Evolutionary conservation across 2,888 invertebrate species (phyloP).

Genomic region (Myopa testacea): DNA sequence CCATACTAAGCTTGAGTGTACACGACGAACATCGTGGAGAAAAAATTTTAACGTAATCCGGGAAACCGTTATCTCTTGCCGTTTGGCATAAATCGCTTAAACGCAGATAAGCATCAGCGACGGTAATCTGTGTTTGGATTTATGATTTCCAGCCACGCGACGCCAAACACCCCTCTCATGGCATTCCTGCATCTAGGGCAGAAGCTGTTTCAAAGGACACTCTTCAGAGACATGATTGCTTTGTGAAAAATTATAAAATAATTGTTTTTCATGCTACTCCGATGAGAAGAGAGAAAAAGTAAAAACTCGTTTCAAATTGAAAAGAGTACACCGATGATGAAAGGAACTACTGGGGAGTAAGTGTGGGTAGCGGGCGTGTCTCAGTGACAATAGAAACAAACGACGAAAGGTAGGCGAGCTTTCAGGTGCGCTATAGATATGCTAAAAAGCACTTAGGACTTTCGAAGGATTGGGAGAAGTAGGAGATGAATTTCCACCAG

Average conservation of each 20-base stretch:
- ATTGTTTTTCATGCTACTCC: conserved; percentile 34
- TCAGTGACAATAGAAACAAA: conserved; percentile 21
- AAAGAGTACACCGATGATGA: conserved; percentile 1
- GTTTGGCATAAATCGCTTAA: conserved; percentile 34
- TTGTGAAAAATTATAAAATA: conserved; percentile 39
- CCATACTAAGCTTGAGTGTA: neutral
- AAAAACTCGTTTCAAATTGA: conserved; percentile 32
- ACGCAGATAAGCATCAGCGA: conserved; percentile 28
- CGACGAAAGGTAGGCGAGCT: conserved; percentile 1
- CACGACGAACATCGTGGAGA: neutral
- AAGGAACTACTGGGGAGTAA: neutral
- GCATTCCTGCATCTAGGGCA: conserved; percentile 14
- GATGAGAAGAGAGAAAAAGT: conserved; percentile 12
- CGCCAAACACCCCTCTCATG: neutral
- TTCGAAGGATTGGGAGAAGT: neutral
- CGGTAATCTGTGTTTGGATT: conserved; percentile 35
- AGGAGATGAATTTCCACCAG: neutral
- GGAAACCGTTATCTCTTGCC: conserved; percentile 3
- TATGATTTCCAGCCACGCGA: conserved; percentile 31
- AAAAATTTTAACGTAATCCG: conserved; percentile 6
- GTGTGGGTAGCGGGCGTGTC: neutral
- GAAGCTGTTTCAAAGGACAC: conserved; percentile 23
- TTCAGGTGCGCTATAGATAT: neutral
- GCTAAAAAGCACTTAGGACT: neutral
- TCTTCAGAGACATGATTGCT: conserved; percentile 29